Evolutionary conservation across 2,797 vertebrate genomes (phyloP), one percentile per base, ranked within the genome.

Genomic region (Fundulus diaphanus): DNA sequence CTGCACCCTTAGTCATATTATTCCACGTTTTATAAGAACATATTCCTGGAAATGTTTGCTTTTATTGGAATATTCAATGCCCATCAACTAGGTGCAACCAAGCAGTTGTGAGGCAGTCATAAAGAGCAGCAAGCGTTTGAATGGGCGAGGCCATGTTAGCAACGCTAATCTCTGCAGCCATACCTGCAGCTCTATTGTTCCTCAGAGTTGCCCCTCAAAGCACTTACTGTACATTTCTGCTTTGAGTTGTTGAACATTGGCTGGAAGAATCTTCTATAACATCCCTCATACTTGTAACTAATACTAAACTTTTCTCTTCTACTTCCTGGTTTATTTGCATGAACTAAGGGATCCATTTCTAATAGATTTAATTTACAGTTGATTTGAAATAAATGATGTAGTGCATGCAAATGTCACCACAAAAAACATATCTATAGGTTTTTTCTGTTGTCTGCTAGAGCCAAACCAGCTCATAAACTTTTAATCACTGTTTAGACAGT

Each of bases 131-230:
- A 72, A 57, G 24, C 82, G 83, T 89, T 86, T 74, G 68, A 16
- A 68, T 80, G 88, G 91, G 92, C 20, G 92, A 88, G 74, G 89
- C 72, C 27, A 56, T 29, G 68, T 74, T 68, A 73, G 72, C 59
- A 24, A 33, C 40, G 67, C 85, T 93, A 92, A 93, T 94, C 92
- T 91, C 73, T 22, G 73, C 1, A 29, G 68, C 86, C 90, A 93
- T 84, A 87, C 82, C 80, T 87, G 73, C 74, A 70, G 63, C 76
- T 71, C 66, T 63, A 27, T 84, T 84, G 87, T 87, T 79, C 88
- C 82, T 85, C 66, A 27, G 46, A 42, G 44, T 73, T 68, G 42
- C 68, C 27, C 27, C 46, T 73, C 33, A 72, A 76, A 76, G 63
- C 31, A 51, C 68, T n/a, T 31, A 37, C 77, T 49, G 37, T 81